Conservation (phyloP, 2,888 invertebrate species). For the Campopleginae sp. region DNA sequence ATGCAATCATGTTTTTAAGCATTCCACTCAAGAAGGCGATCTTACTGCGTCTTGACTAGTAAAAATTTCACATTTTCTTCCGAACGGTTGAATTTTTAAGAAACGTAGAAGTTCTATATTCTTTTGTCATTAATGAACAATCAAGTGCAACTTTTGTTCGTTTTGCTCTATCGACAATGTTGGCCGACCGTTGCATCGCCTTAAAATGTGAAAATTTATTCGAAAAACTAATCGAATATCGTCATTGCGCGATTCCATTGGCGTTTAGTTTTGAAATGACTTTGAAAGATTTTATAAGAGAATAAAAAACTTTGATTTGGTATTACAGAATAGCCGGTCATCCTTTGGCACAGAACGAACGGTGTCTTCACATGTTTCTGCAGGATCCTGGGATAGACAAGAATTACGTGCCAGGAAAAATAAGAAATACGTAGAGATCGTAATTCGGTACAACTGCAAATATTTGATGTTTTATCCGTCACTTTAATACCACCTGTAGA, state of each 20-base stretch:
- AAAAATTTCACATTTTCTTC: not conserved
- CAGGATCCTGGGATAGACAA: constrained; percentile 99
- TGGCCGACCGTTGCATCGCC: not conserved
- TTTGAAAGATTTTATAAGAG: not conserved
- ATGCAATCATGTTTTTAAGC: constrained; percentile 78
- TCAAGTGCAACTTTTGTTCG: not conserved
- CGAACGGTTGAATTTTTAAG: not conserved
- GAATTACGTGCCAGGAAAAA: constrained; percentile 99
- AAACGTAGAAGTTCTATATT: not conserved
- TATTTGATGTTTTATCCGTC: constrained; percentile 49
- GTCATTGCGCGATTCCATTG: not conserved
- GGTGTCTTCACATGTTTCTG: constrained; percentile 99
- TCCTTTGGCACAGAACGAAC: constrained; percentile 99
- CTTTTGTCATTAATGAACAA: not conserved
- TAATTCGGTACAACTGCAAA: constrained; percentile 37
- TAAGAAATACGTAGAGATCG: constrained; percentile 93
- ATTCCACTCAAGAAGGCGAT: not conserved
- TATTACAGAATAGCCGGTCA: constrained; percentile 95
- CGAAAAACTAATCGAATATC: not conserved
- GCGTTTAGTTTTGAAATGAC: not conserved
- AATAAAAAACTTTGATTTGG: not conserved
- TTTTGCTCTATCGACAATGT: not conserved
- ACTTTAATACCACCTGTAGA: constrained; percentile 48
- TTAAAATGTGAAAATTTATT: not conserved
- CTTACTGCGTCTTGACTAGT: no score